Conservation (phyloP, 1,140 invertebrate species). For the Ditylenchus dipsaci region DNA sequence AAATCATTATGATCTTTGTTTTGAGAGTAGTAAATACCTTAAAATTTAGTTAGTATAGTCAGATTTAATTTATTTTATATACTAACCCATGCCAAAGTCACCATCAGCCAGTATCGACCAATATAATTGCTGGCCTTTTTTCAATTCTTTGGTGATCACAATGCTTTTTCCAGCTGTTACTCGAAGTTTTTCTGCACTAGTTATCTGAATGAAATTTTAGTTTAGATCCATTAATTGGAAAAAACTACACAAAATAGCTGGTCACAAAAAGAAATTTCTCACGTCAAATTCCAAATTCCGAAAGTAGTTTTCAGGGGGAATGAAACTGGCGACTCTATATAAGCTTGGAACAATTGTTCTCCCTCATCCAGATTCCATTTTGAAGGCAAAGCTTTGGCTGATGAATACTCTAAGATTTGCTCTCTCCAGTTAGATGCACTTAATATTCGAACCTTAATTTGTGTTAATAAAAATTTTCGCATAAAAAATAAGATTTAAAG, state of each 20-base stretch:
- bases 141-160: slow-evolving; percentile 30
- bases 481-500: too few species aligned
- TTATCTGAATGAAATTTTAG: neutral
- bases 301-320: slow-evolving; percentile 29
- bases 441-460: slow-evolving; percentile 41
- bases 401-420: slow-evolving; percentile 38
- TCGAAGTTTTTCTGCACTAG: slow-evolving; percentile 26
- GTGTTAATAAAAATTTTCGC: too few species aligned
- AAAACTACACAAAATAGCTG: too few species aligned
- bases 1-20: slow-evolving; percentile 35
- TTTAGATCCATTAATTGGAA: too few species aligned
- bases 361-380: slow-evolving; percentile 32
- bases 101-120: slow-evolving; percentile 34
- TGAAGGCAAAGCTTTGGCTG: slow-evolving; percentile 19
- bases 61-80: too few species aligned
- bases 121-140: slow-evolving; percentile 19
- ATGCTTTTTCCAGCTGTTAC: slow-evolving; percentile 36
- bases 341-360: slow-evolving; percentile 11
- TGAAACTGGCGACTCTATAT: slow-evolving; percentile 25
- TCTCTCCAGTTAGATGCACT: slow-evolving; percentile 34
- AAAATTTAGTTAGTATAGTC: too few species aligned
- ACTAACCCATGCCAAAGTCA: slow-evolving; percentile 36
- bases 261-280: neutral
- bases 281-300: slow-evolving; percentile 11
- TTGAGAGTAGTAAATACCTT: slow-evolving; percentile 26